A percentile compares a stretch with the other conserved stretches of the same genome.
These are phyloP conservation scores for Sebastolobus altivelis DNA, from an alignment of 2,797 vertebrate genomes.

Conservation along the genomic window DNA sequence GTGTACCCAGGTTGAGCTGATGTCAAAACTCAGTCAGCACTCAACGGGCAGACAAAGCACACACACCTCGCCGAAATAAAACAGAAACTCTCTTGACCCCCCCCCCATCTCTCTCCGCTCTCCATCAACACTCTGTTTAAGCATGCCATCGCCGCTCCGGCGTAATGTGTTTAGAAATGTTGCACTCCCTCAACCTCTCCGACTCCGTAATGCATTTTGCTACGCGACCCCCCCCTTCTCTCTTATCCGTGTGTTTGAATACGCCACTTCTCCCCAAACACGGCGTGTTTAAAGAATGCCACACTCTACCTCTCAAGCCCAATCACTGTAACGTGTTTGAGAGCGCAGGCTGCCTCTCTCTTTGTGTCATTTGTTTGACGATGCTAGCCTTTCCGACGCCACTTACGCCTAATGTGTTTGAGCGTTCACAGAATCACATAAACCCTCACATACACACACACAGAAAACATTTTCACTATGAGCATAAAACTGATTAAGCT, in stretches of 20 bases:
- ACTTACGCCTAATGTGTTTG: slow-evolving; percentile 76
- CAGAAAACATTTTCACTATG: slow-evolving; percentile 12
- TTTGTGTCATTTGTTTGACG: slow-evolving; percentile 79
- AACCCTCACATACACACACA: background rate
- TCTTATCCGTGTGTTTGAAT: slow-evolving; percentile 81
- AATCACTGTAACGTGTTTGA: slow-evolving; percentile 73
- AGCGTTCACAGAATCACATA: slow-evolving; percentile 45
- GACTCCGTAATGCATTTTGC: slow-evolving; percentile 82
- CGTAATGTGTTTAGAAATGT: slow-evolving; percentile 87
- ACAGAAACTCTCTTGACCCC: slow-evolving; percentile 80
- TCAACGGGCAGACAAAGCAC: slow-evolving; percentile 66
- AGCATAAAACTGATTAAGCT: slow-evolving; percentile 26
- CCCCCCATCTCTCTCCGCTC: slow-evolving; percentile 63
- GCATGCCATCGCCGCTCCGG: slow-evolving; percentile 73
- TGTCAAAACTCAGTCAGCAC: slow-evolving; percentile 83
- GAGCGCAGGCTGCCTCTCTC: slow-evolving; percentile 65
- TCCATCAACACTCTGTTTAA: slow-evolving; percentile 81
- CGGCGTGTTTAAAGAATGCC: slow-evolving; percentile 82
- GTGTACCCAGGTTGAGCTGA: slow-evolving; percentile 77
- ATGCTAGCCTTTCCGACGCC: slow-evolving; percentile 72
- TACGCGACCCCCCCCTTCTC: slow-evolving; percentile 58
- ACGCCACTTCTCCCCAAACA: slow-evolving; percentile 76
- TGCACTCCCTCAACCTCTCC: slow-evolving; percentile 74
- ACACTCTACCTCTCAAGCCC: slow-evolving; percentile 73
- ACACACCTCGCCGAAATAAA: slow-evolving; percentile 80